A percentile compares a stretch with the other conserved stretches of the same genome.
Conservation (phyloP, 2,888 invertebrate species). For the Drosophila conformis region DNA sequence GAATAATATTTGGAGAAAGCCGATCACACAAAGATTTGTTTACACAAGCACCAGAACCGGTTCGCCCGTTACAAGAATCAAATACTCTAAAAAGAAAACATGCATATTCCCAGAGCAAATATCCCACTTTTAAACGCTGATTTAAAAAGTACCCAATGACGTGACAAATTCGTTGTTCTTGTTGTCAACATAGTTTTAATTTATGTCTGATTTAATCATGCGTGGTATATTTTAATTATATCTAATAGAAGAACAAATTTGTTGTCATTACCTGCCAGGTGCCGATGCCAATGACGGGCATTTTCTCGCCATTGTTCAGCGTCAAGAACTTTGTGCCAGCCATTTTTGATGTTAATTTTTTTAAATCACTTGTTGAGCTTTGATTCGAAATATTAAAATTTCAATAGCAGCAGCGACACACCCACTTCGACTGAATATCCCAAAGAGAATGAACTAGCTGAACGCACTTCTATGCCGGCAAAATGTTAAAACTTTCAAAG, state of each 20-base stretch:
- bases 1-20: slow-evolving; percentile 36
- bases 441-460: slow-evolving; percentile 7
- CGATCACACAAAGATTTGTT: slow-evolving; percentile 25
- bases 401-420: slow-evolving; percentile 4
- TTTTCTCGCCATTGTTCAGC: slow-evolving; percentile 87
- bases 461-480: slow-evolving; percentile 13
- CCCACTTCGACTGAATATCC: slow-evolving; percentile 18
- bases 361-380: slow-evolving; percentile 37
- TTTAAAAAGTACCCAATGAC: neutral
- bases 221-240: neutral
- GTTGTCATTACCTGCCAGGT: slow-evolving; percentile 89
- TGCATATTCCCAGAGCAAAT: slow-evolving; percentile 1
- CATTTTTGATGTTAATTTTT: slow-evolving; percentile 29
- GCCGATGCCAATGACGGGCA: slow-evolving; percentile 91
- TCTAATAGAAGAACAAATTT: neutral
- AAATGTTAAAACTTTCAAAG: slow-evolving; percentile 15
- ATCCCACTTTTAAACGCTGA: neutral
- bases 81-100: neutral
- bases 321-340: slow-evolving; percentile 72
- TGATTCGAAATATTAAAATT: neutral
- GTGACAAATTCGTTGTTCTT: neutral
- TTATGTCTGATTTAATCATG: neutral
- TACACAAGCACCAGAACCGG: slow-evolving; percentile 40
- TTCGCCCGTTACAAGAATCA: slow-evolving; percentile 11
- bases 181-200: neutral